Percentiles rank a stretch among this genome's conserved stretches.
phyloP scores from a whole-genome alignment of 2,888 invertebrate genomes.

The Bhutanitis thaidina region DNA sequence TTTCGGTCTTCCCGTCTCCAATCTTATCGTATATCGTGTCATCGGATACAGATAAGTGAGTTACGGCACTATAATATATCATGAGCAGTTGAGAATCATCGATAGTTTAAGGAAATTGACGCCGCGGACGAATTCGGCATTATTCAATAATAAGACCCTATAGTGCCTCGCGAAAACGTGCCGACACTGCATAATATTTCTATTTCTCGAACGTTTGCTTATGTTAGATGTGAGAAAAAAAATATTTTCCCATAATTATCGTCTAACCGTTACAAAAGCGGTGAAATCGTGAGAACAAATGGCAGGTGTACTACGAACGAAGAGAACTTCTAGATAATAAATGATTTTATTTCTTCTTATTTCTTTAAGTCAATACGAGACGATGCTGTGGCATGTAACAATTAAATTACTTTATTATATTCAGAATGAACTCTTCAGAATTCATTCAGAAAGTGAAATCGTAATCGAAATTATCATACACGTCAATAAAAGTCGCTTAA shows the following conservation, averaged over 20 bases:
- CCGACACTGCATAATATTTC: conserved; percentile 23
- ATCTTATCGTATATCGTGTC: no score
- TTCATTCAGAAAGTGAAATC: no score
- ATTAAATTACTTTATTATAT: neutral
- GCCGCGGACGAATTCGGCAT: no score
- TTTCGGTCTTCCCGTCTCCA: no score
- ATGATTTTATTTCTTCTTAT: conserved; percentile 32
- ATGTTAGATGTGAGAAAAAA: conserved; percentile 36
- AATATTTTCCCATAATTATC: conserved; percentile 56
- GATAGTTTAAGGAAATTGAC: no score
- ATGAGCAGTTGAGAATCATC: no score
- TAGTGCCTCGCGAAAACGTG: conserved; percentile 11
- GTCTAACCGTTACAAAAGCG: conserved; percentile 40
- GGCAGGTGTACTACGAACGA: conserved; percentile 52
- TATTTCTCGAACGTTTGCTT: conserved; percentile 27
- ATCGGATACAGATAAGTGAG: no score
- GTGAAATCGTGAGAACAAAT: conserved; percentile 58
- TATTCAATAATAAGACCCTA: neutral
- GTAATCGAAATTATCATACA: no score
- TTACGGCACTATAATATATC: no score
- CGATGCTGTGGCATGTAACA: neutral
- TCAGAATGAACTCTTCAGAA: no score
- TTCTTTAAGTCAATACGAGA: conserved; percentile 16
- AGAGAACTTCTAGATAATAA: conserved; percentile 40
- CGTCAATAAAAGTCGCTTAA: no score